Conservation (phyloP, 2,113 vertebrate genomes). For the Corynorhinus townsendii region DNA sequence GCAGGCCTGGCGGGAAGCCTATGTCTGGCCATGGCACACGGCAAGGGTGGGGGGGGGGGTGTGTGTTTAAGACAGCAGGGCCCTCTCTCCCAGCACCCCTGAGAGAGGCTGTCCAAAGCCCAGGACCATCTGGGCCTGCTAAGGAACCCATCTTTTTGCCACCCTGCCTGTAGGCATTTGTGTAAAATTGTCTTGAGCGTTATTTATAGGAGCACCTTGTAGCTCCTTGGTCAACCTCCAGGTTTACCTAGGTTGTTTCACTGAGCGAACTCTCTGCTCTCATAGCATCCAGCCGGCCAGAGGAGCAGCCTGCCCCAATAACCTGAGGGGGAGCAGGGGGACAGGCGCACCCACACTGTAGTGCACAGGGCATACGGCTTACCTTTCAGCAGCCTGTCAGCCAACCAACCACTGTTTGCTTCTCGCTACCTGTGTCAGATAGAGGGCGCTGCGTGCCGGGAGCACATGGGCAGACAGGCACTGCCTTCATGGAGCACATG, state of each 20-base stretch:
- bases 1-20: not conserved
- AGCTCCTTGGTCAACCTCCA: not conserved
- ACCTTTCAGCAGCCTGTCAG: too few species aligned
- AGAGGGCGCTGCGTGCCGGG: not conserved
- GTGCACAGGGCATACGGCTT: too few species aligned
- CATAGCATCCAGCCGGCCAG: not conserved
- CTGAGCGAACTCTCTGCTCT: not conserved
- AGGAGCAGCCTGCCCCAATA: not conserved
- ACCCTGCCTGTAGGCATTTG: not conserved
- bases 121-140: not conserved
- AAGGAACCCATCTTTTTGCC: not conserved
- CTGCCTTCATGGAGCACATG: not conserved
- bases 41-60: too few species aligned
- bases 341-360: accelerated
- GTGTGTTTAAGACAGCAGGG: not conserved
- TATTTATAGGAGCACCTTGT: not conserved
- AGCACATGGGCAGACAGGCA: not conserved
- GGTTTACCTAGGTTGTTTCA: not conserved
- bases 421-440: not conserved
- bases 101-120: not conserved
- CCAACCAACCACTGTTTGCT: not conserved
- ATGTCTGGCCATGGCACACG: not conserved
- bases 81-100: not conserved
- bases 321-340: too few species aligned
- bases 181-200: not conserved